Percentiles rank a stretch among this genome's conserved stretches.
Conservation (phyloP, 2,113 vertebrate genomes). For the Poicephalus meyeri region DNA sequence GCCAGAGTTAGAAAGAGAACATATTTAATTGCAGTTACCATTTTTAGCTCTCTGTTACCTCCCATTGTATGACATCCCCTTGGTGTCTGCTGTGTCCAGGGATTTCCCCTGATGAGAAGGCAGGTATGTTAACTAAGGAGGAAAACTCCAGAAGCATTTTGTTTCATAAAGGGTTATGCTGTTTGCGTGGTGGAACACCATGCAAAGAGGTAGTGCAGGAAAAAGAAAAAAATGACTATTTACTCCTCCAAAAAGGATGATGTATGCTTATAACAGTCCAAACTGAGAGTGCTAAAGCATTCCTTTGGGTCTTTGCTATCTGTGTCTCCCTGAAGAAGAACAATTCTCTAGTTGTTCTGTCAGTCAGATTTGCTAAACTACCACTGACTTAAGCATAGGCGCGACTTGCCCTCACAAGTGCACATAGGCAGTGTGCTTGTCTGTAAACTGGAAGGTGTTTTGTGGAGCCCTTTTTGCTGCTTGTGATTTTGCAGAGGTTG, state of each 20-base stretch:
- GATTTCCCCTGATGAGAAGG: background rate
- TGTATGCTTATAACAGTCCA: background rate
- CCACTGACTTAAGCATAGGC: background rate
- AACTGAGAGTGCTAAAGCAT: background rate
- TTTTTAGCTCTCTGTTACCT: background rate
- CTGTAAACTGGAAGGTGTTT: background rate
- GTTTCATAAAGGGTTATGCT: background rate
- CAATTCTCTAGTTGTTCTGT: background rate
- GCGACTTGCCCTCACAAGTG: background rate
- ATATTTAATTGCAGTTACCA: background rate
- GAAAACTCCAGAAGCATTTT: background rate
- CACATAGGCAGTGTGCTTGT: fast-evolving
- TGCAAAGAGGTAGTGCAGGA: background rate
- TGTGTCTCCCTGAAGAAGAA: background rate
- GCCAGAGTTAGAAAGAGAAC: background rate
- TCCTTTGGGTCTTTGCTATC: background rate
- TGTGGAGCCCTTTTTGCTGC: background rate
- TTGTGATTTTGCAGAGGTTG: background rate
- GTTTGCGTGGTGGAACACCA: background rate
- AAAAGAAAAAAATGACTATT: background rate
- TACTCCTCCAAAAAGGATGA: background rate
- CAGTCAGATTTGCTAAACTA: background rate
- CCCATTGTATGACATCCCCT: background rate
- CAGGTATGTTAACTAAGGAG: background rate
- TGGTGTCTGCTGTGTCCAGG: background rate